phyloP scores from a whole-genome alignment of 2,888 invertebrate species.

The Rutpela maculata region DNA sequence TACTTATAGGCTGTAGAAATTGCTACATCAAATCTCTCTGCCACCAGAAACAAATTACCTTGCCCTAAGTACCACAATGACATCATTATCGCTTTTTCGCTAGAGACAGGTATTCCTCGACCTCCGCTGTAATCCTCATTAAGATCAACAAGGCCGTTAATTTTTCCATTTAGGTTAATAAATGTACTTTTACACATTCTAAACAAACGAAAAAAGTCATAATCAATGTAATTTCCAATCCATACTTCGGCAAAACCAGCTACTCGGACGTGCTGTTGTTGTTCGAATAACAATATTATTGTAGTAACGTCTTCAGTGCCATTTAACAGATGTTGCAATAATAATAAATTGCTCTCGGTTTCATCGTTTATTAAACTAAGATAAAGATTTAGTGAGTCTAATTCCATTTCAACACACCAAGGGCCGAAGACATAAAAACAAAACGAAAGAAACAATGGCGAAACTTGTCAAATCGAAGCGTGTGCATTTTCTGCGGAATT shows the following conservation, averaged over 20 bases:
- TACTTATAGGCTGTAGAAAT: background rate
- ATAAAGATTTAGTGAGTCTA: too few species aligned
- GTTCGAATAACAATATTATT: too few species aligned
- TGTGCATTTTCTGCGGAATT: too few species aligned
- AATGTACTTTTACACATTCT: background rate
- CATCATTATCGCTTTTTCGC: constrained; percentile 10
- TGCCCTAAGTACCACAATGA: constrained; percentile 7
- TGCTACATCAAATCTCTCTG: constrained; percentile 9
- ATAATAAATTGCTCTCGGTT: too few species aligned
- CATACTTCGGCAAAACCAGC: background rate
- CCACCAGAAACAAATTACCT: constrained; percentile 5
- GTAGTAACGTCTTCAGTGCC: too few species aligned
- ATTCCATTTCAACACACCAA: too few species aligned
- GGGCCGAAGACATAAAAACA: too few species aligned
- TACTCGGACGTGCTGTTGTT: background rate
- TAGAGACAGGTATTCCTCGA: background rate
- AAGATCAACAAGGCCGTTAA: background rate
- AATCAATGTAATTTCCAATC: too few species aligned
- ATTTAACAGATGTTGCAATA: too few species aligned
- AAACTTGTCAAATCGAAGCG: too few species aligned
- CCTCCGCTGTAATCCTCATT: background rate
- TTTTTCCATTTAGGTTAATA: background rate
- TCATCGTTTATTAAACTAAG: too few species aligned
- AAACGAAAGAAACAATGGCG: too few species aligned
- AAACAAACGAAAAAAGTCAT: constrained; percentile 4